Base-by-base conservation (phyloP, 2,888 invertebrate genomes). In the Brassicogethes aeneus region DNA sequence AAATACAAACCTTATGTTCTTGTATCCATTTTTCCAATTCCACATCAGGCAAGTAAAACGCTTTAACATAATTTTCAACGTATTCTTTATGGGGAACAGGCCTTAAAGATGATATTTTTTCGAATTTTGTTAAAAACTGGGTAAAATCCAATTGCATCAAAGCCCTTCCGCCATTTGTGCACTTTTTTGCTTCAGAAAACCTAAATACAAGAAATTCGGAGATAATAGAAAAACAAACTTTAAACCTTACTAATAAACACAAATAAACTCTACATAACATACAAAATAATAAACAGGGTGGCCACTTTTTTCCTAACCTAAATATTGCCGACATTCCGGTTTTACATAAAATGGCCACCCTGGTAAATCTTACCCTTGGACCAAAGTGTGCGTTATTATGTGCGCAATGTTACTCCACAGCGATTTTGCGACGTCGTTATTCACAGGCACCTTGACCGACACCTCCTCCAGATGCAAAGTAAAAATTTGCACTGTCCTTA, bases 71-170 rank as follows among this genome's bases (percentile, higher is more conserved):
- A 40, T 79, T 78, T 68, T 97, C 96, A 0, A 97, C 95, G 57
- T 88, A 91, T 40, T 88, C 85, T 48, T 85, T 81, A 58, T 88
- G 86, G 0, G 95, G 92, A 12, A 92, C 74, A 2, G 93, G 93
- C 59, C 83, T 82, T 3, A 92, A 62, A 1, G 80, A 79, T 0
- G 92, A 85, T 40, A 95, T 80, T 57, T 85, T 82, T 66, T 96
- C 94, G 38, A 92, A 73, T 62, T 95, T 93, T 15, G 89, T 82
- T 51, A 93, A 78, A 46, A 96, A 81, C 64, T 97, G 96, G 3
- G 93, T 89, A 60, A 93, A 96, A 72, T 99, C 99, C 15, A 99
- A 71, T 62, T 96, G 96, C 97, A 99, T 99, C 7, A 99, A 69
- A 0, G 94, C 97, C 30, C 99, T 72, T 0, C 99, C 99, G 15